Base-by-base conservation (phyloP, 2,888 invertebrate species). In the Tuta absoluta region DNA sequence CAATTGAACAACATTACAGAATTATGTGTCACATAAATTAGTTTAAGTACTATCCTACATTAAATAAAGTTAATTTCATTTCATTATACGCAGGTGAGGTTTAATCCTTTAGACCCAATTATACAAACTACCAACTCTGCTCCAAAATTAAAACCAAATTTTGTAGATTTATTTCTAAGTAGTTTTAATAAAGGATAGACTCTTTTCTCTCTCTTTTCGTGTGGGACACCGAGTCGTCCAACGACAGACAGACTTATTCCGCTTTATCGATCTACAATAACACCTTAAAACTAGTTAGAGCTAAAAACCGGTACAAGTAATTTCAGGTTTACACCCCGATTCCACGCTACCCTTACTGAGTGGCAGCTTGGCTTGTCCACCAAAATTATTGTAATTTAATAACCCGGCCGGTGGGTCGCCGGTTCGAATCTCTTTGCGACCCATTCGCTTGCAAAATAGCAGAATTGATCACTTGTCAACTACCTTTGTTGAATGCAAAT, bases 391-490 rank as follows among this genome's bases (percentile, higher is more conserved):
- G 89, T 87, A 87, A 88, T 89, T 87, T 90, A 89, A 89, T 90
- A 87, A 85, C 84, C 82, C 75, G 73, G 78, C 83, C 76, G 72
- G 53, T 24, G n/a, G 24, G 56, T n/a, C n/a, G 56, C 56, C 56
- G n/a, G 56, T 56, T 56, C 33, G 56, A 56, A 77, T 76, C 77
- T 75, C 69, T 65, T 86, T 84, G 80, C 69, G 70, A 74, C 62
- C 73, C 73, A 85, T 85, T 86, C 87, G 84, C 72, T 84, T 76
- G 84, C 81, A 72, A 85, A 80, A 76, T 79, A 76, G 72, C 72
- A 89, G 87, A 89, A 90, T 87, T 82, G 88, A 85, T 89, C 88
- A 89, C 89, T 89, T 89, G 89, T 85, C 85, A 82, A 80, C 77
- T 74, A 73, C 68, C 77, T 80, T 84, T 84, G 84, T 84, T 72